Base-by-base conservation (phyloP, 2,888 invertebrate genomes). In the Mesopsocus fuscifrons region DNA sequence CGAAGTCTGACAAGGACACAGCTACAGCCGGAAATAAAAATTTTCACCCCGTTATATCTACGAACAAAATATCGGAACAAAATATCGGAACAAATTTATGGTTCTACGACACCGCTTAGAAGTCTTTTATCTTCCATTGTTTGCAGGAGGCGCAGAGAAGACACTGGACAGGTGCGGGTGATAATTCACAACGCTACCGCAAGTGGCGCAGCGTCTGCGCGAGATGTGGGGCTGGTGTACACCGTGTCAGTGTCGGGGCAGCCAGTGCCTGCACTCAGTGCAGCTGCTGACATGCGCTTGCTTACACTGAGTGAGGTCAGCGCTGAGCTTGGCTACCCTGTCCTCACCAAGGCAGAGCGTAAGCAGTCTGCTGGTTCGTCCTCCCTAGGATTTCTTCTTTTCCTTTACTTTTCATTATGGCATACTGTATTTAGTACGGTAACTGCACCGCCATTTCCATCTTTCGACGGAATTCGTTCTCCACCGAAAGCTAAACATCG, bases 321-420 rank as follows among this genome's bases (percentile, higher is more conserved):
- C 1, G 64, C 68, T 18, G 77, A 80, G 49, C 62, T 87, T 41
- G 83, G 82, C 3, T 78, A 77, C 46, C 73, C 77, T 1, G 73
- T 84, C 40, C 71, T 78, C 41, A 78, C 83, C 50, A 85, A 84
- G 63, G 82, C 85, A 45, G 82, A 85, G 67, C 85, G 85, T 85
- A 67, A 75, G 74, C 35, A 18, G 15, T 9, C 26, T 26, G 11
- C 26, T 26, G 26, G 26, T 26, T 26, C 26, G 26, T 26, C 26
- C 26, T 9, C n/a, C n/a, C n/a, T n/a, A n/a, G n/a, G n/a, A n/a
- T n/a, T n/a, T n/a, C n/a, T n/a, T 41, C 31, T 26, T 45, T 44
- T 16, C 18, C 20, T 31, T 5, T n/a, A 26, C 13, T 18, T 34
- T 2, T 18, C 4, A 21, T 45, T 45, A n/a, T 30, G 3, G 17